Conservation (phyloP, 2,113 vertebrate genomes). For the Leptobrachium ailaonicum region DNA sequence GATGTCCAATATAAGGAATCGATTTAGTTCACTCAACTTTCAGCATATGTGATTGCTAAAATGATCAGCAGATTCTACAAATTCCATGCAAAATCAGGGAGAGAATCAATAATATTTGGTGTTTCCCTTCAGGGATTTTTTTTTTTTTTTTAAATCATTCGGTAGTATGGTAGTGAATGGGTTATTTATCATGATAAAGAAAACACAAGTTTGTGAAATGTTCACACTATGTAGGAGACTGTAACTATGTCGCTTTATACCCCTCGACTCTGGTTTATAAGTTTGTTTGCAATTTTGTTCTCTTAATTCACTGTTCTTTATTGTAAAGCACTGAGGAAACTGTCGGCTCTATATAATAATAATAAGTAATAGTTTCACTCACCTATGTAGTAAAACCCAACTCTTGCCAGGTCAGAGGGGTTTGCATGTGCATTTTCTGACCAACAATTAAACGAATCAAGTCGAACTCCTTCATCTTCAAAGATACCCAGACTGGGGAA, state of each 20-base stretch:
- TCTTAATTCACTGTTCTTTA: background rate
- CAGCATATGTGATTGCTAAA: background rate
- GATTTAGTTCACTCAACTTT: too few relatives aligned
- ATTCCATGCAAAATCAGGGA: background rate
- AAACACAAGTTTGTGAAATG: too few relatives aligned
- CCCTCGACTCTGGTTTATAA: background rate
- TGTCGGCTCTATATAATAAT: too few relatives aligned
- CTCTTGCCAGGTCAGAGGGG: conserved; percentile 39
- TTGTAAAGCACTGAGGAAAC: too few relatives aligned
- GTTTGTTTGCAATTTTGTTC: background rate
- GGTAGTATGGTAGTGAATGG: too few relatives aligned
- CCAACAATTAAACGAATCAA: conserved; percentile 51
- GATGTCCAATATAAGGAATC: too few relatives aligned
- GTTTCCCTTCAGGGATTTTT: too few relatives aligned
- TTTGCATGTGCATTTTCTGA: conserved; percentile 28
- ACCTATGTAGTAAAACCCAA: conserved; percentile 43
- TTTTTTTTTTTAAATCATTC: too few relatives aligned
- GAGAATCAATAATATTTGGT: too few relatives aligned
- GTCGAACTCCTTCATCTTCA: conserved; percentile 27
- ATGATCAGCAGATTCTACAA: background rate
- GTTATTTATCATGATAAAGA: too few relatives aligned
- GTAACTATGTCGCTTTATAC: background rate
- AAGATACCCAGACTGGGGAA: conserved; percentile 26
- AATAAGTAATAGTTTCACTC: background rate
- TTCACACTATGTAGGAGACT: background rate